These are phyloP conservation scores for Scaptomyza caliginosa DNA, from an alignment of 2,888 invertebrate species.

Conservation along the genomic window DNA sequence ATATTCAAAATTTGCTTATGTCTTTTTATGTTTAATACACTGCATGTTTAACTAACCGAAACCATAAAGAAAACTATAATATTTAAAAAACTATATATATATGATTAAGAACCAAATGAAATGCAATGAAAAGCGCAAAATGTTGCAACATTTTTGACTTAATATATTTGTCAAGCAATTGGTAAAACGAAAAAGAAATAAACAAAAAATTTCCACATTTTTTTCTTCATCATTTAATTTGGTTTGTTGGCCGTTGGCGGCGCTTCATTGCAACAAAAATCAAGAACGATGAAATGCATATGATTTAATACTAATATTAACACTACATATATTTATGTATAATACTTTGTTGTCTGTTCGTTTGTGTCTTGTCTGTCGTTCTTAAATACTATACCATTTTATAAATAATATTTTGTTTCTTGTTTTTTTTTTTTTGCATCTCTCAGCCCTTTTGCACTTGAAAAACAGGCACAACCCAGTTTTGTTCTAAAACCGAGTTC, in stretches of 20 bases:
- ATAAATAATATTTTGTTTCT: constrained; percentile 10
- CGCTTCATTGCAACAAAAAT: constrained; percentile 70
- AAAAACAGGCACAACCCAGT: not conserved
- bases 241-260: constrained; percentile 37
- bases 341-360: constrained; percentile 29
- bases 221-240: constrained; percentile 20
- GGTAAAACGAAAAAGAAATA: constrained; percentile 6
- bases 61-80: constrained; percentile 1
- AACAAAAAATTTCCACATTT: constrained; percentile 54
- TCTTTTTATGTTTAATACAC: constrained; percentile 49
- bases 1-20: constrained; percentile 21
- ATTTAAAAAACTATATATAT: constrained; percentile 1
- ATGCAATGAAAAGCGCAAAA: constrained; percentile 53
- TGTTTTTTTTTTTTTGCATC: too few species aligned
- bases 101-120: constrained; percentile 3
- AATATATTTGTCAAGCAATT: constrained; percentile 12
- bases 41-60: constrained; percentile 53
- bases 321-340: constrained; percentile 22
- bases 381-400: constrained; percentile 10
- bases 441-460: constrained; percentile 24
- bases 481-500: constrained; percentile 20
- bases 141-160: not conserved
- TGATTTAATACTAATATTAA: constrained; percentile 47
- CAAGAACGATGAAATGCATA: too few species aligned
- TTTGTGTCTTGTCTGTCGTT: constrained; percentile 35